Percentiles rank a stretch among this genome's conserved stretches.
phyloP scores from a whole-genome alignment of 2,113 vertebrate genomes.

The Pangasianodon gigas region DNA sequence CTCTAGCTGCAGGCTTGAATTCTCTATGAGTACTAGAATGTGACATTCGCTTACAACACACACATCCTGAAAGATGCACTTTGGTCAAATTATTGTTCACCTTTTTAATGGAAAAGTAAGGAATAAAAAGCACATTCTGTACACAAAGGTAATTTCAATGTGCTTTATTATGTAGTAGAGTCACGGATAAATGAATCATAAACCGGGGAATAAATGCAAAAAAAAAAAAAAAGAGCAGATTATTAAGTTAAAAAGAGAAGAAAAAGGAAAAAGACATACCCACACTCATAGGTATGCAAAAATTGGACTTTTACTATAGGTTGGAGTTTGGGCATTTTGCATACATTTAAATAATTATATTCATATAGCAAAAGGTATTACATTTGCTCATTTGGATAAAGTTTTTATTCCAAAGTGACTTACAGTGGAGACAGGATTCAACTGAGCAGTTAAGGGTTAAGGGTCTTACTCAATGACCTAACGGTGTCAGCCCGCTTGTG shows the following conservation, averaged over 20 bases:
- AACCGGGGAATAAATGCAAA: neutral
- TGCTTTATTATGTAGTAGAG: neutral
- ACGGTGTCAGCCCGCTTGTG: neutral
- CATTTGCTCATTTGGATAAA: neutral
- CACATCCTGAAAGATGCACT: neutral
- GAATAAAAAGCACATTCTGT: neutral
- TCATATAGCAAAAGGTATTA: neutral
- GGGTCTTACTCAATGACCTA: neutral
- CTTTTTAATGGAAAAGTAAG: neutral
- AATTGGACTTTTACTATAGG: neutral
- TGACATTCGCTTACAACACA: neutral
- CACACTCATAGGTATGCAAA: neutral
- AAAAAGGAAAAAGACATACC: neutral
- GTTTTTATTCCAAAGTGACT: neutral
- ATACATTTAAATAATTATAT: neutral
- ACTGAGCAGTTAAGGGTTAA: neutral
- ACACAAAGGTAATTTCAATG: neutral
- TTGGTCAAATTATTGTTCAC: neutral
- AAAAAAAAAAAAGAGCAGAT: neutral
- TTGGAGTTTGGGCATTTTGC: neutral
- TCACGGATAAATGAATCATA: neutral
- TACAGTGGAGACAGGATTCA: neutral
- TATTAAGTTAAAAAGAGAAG: neutral
- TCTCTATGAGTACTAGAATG: neutral
- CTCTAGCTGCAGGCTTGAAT: neutral